Evolutionary conservation across 2,797 vertebrate genomes (phyloP).

Genomic region (Chrysocyon brachyurus): DNA sequence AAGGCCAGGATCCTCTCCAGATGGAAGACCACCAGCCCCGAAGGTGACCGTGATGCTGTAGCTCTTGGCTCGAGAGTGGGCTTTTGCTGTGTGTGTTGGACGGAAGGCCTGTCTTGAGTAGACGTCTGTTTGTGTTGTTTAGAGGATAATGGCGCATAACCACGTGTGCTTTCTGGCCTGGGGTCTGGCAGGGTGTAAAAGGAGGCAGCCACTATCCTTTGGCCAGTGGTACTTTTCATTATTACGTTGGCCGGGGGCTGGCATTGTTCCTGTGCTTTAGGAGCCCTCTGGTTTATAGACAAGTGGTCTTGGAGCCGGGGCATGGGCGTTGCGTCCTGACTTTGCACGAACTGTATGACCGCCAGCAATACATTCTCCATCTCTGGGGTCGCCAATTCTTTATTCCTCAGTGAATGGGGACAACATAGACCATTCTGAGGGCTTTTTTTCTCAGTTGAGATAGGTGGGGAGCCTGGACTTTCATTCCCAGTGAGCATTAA

Average conservation of each 20-base stretch:
- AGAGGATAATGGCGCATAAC: conserved; percentile 19
- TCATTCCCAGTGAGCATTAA: background rate
- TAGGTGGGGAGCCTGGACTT: background rate
- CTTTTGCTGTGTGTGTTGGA: conserved; percentile 75
- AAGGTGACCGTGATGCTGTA: conserved; percentile 67
- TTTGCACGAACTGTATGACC: background rate
- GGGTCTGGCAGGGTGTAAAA: conserved; percentile 67
- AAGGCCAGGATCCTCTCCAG: conserved; percentile 66
- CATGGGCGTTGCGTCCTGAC: background rate
- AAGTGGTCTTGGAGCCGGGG: background rate
- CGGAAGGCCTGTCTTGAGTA: conserved; percentile 27
- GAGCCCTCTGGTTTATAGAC: background rate
- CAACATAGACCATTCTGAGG: background rate
- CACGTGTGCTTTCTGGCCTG: conserved; percentile 65
- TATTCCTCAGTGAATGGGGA: background rate
- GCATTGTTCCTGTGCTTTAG: background rate
- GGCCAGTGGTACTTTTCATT: conserved; percentile 3
- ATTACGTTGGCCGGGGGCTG: background rate
- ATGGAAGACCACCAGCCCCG: conserved; percentile 67
- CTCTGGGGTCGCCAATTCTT: background rate
- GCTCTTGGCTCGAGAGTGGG: conserved; percentile 46
- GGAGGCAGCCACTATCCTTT: conserved; percentile 52
- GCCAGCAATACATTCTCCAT: background rate
- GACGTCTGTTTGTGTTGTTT: conserved; percentile 70
- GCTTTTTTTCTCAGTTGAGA: background rate